A percentile compares a stretch with the other conserved stretches of the same genome.
These are phyloP conservation scores for Siderastrea siderea DNA, from an alignment of 92 coral and sea anemone genomes.

Conservation along the genomic window DNA sequence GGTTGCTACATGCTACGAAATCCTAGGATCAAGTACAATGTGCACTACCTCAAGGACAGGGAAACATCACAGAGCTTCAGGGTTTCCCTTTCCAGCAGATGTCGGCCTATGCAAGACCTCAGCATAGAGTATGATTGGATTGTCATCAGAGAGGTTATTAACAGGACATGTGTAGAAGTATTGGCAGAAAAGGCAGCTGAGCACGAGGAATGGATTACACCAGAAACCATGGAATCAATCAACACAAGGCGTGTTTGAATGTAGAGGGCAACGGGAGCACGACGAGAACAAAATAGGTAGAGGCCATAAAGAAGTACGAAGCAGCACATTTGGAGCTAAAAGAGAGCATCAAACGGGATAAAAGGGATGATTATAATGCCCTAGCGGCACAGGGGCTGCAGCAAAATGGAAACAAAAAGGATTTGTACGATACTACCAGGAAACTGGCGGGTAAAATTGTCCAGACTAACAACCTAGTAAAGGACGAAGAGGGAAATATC, in stretches of 20 bases:
- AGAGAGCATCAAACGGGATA: background rate
- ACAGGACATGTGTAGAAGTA: constrained; percentile 20
- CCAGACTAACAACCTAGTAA: background rate
- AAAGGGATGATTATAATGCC: background rate
- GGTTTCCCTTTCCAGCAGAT: no score
- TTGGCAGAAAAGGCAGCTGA: constrained; percentile 7
- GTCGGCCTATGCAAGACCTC: no score
- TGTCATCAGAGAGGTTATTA: constrained; percentile 16
- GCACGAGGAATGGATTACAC: constrained; percentile 26
- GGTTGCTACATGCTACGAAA: constrained; percentile 17
- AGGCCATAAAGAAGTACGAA: constrained; percentile 18
- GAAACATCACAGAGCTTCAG: background rate
- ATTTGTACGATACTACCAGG: constrained; percentile 5
- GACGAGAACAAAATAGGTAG: constrained; percentile 19
- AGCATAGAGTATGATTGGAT: background rate
- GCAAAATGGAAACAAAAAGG: constrained; percentile 8
- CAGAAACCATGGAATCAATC: constrained; percentile 5
- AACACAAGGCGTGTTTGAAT: background rate
- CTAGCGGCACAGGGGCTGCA: constrained; percentile 16
- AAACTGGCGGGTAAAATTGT: constrained; percentile 16
- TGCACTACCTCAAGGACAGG: constrained; percentile 13
- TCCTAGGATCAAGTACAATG: constrained; percentile 31
- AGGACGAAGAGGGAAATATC: background rate
- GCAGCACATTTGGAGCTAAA: constrained; percentile 3
- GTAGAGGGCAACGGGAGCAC: background rate